Evolutionary conservation across 2,797 vertebrate species (phyloP).

Genomic region (Fringilla coelebs): DNA sequence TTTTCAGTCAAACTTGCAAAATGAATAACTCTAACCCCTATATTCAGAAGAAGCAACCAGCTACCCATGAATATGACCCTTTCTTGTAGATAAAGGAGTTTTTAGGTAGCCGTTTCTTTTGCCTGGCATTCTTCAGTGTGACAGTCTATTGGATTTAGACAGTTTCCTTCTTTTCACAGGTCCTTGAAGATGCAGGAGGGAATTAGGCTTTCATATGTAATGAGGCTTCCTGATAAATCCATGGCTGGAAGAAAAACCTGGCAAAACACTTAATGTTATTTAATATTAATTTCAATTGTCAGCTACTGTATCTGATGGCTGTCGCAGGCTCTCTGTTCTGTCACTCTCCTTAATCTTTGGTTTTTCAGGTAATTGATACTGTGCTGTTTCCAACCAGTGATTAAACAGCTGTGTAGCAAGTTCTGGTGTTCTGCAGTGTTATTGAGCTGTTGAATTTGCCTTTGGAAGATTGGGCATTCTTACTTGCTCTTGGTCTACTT

Average conservation of each 20-base stretch:
- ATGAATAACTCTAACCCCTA: not conserved
- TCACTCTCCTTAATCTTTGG: not conserved
- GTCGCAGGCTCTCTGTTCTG: not conserved
- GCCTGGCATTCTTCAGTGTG: not conserved
- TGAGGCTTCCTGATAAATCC: not conserved
- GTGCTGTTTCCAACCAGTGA: not conserved
- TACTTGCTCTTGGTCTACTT: not conserved
- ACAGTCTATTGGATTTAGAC: not conserved
- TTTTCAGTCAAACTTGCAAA: not conserved
- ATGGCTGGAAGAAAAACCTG: not conserved
- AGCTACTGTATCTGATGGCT: not conserved
- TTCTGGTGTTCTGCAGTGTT: not conserved
- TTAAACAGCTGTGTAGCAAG: not conserved
- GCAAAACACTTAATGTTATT: not conserved
- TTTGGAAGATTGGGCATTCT: not conserved
- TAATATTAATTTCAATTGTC: not conserved
- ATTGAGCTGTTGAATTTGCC: not conserved
- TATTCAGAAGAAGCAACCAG: not conserved
- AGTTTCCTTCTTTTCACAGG: not conserved
- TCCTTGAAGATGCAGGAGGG: not conserved
- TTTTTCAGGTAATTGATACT: not conserved
- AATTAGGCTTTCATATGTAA: not conserved
- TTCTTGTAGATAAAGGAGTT: not conserved
- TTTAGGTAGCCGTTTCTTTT: not conserved
- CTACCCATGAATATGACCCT: not conserved